Conservation (phyloP, 2,113 vertebrate species). For the Psophia crepitans region DNA sequence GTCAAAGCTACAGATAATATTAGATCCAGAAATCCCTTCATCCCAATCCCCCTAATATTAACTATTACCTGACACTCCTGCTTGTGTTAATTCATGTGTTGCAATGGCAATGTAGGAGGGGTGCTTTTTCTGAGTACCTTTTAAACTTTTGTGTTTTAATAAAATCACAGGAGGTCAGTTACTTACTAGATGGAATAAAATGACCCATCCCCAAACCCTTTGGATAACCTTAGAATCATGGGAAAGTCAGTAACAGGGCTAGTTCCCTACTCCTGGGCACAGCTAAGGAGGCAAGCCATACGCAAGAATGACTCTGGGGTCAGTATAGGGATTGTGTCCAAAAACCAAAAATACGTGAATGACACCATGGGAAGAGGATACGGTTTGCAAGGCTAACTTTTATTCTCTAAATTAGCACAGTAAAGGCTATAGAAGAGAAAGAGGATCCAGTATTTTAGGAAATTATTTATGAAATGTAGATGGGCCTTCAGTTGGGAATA, state of each 20-base stretch:
- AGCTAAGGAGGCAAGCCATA: not conserved
- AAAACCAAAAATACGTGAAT: constrained; percentile 9
- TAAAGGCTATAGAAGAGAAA: constrained; percentile 34
- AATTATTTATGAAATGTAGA: constrained; percentile 77
- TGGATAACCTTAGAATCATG: not conserved
- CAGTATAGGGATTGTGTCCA: not conserved
- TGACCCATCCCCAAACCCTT: not conserved
- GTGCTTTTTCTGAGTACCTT: not conserved
- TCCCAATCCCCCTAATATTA: not conserved
- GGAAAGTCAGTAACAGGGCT: not conserved
- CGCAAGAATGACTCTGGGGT: not conserved
- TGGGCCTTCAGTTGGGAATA: constrained; percentile 67
- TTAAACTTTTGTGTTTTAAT: not conserved
- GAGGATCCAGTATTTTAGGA: constrained; percentile 57
- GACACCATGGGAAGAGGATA: constrained; percentile 9
- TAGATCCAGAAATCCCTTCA: not conserved
- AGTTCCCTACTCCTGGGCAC: not conserved
- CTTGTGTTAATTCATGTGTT: constrained; percentile 24
- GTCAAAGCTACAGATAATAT: not conserved
- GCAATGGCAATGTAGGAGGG: not conserved
- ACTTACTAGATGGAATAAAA: not conserved
- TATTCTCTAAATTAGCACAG: constrained; percentile 47
- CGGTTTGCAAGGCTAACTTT: constrained; percentile 18
- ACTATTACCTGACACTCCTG: constrained; percentile 1
- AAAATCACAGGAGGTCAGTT: not conserved